Evolutionary conservation across 2,797 vertebrate species (phyloP).

Genomic region (Mormyrops attenuatus): DNA sequence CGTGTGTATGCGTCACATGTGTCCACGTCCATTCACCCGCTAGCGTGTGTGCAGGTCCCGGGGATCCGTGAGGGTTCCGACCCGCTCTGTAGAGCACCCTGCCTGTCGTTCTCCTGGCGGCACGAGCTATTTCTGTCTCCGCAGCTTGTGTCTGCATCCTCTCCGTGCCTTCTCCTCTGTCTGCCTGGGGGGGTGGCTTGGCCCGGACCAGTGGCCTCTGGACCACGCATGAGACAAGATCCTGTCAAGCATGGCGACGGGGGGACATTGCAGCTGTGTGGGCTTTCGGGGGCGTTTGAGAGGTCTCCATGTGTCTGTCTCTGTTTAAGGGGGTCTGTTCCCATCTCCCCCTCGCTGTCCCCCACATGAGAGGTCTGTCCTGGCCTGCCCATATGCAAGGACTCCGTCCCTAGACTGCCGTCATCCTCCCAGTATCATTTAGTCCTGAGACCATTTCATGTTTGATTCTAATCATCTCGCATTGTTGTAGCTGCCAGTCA

Average conservation of each 20-base stretch:
- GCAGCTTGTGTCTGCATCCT: not conserved
- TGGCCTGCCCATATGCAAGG: not conserved
- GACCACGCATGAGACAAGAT: not conserved
- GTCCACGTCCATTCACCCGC: not conserved
- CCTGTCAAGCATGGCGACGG: not conserved
- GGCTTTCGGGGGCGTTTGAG: not conserved
- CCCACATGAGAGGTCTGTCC: not conserved
- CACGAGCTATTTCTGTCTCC: not conserved
- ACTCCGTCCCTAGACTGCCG: not conserved
- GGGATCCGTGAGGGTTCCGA: not conserved
- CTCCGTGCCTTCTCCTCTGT: not conserved
- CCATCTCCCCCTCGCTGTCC: not conserved
- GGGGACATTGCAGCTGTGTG: not conserved
- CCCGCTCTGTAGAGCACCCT: not conserved
- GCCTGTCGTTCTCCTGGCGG: not conserved
- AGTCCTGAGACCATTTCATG: slow-evolving; percentile 1
- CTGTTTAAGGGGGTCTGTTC: not conserved
- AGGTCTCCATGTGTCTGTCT: not conserved
- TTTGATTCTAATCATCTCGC: slow-evolving; percentile 13
- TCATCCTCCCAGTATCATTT: not conserved
- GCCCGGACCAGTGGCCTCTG: not conserved
- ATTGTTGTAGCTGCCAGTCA: slow-evolving; percentile 17
- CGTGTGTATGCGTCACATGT: not conserved
- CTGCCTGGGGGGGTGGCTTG: not conserved
- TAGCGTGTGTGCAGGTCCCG: not conserved